A percentile compares a stretch with the other conserved stretches of the same genome.
phyloP scores from a whole-genome alignment of 1,140 invertebrate genomes.

The Listronotus oregonensis region DNA sequence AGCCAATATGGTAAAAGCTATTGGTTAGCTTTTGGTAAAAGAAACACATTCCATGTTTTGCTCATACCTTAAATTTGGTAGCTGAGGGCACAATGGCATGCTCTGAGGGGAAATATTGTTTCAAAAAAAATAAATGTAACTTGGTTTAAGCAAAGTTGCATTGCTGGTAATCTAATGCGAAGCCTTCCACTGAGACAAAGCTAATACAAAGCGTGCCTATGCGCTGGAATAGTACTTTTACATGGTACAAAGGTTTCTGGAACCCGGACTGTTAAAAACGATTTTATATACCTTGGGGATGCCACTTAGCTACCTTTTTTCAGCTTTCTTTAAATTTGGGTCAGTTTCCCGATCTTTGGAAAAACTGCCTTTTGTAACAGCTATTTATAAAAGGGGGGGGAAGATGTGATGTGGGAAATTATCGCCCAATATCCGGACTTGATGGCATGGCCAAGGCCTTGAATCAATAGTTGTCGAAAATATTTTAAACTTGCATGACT shows the following conservation, averaged over 20 bases:
- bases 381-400: no score
- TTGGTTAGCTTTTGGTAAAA: conserved; percentile 50
- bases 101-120: conserved; percentile 32
- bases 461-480: no score
- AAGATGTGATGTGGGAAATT: no score
- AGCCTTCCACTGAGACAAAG: conserved; percentile 37
- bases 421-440: no score
- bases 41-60: conserved; percentile 6
- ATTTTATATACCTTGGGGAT: conserved; percentile 45
- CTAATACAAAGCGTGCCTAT: conserved; percentile 44
- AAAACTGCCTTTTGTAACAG: no score
- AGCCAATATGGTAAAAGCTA: conserved; percentile 53
- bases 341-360: no score
- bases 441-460: no score
- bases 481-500: no score
- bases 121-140: conserved; percentile 53
- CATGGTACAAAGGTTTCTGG: conserved; percentile 48
- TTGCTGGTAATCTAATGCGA: conserved; percentile 50
- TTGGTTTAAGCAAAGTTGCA: conserved; percentile 53
- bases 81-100: conserved; percentile 18
- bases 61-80: conserved; percentile 49
- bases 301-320: no score
- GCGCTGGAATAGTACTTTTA: conserved; percentile 44
- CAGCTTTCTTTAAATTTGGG: no score
- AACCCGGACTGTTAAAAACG: conserved; percentile 44